phyloP scores from a whole-genome alignment of 37 sponge, comb jelly and placozoan genomes.

The Cliona cf. orientalis region DNA sequence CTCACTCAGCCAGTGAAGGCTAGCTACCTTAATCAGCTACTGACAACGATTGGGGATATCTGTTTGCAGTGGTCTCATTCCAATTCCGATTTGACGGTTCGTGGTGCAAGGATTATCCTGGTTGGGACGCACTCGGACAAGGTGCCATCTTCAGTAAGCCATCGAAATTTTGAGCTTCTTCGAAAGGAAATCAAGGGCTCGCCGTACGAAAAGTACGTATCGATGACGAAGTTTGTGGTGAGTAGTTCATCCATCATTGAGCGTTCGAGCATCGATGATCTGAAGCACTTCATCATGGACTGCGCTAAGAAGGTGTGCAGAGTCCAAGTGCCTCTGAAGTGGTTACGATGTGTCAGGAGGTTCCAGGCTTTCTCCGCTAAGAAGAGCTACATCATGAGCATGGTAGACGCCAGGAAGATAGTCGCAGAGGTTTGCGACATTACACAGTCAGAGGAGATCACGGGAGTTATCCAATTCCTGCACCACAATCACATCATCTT shows the following conservation, averaged over 20 bases:
- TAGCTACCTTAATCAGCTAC: conserved; percentile 52
- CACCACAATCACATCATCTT: conserved; percentile 63
- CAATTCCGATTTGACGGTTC: conserved; percentile 19
- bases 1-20: not conserved
- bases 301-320: conserved; percentile 45
- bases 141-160: conserved; percentile 5
- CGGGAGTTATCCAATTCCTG: conserved; percentile 49
- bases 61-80: conserved; percentile 48
- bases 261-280: conserved; percentile 48
- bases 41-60: conserved; percentile 33
- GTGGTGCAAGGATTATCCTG: conserved; percentile 51
- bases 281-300: conserved; percentile 54
- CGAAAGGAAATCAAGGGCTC: conserved; percentile 40
- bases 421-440: conserved; percentile 53
- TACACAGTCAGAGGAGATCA: conserved; percentile 27
- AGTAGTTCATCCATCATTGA: conserved; percentile 75
- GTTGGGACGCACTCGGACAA: conserved; percentile 79
- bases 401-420: conserved; percentile 37
- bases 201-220: conserved; percentile 40
- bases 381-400: conserved; percentile 40
- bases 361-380: conserved; percentile 33
- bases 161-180: conserved; percentile 37
- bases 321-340: conserved; percentile 65
- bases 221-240: conserved; percentile 40
- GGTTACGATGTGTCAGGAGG: conserved; percentile 60